phyloP scores from a whole-genome alignment of 2,797 vertebrate species.

The Phoebastria nigripes region DNA sequence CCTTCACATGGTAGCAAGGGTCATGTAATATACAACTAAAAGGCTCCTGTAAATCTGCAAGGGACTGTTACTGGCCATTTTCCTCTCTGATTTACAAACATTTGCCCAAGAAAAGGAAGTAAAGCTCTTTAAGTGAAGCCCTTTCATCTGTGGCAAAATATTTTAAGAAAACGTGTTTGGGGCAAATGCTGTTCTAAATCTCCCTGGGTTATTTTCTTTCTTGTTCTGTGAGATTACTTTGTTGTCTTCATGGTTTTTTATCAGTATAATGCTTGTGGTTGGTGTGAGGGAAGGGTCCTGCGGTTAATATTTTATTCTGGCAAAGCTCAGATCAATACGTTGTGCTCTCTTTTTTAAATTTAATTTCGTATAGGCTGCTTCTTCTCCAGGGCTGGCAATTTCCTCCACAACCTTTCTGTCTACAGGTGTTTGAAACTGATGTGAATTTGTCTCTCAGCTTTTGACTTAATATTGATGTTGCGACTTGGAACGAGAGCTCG shows the following conservation, averaged over 20 bases:
- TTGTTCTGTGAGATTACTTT: conserved; percentile 1
- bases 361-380: neutral
- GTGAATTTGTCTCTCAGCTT: neutral
- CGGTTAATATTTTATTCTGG: conserved; percentile 43
- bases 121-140: neutral
- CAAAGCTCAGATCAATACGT: conserved; percentile 18
- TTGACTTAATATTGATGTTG: neutral
- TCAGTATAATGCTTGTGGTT: neutral
- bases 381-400: neutral
- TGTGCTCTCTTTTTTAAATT: neutral
- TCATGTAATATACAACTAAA: neutral
- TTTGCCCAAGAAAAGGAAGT: neutral
- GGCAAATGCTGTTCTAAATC: neutral
- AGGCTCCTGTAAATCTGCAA: neutral
- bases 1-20: neutral
- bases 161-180: neutral
- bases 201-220: neutral
- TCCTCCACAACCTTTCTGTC: neutral
- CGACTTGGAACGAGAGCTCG: neutral
- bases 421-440: neutral
- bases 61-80: neutral
- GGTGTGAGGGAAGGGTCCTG: neutral
- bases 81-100: neutral
- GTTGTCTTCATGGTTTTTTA: neutral
- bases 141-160: neutral